Evolutionary conservation across 2,797 vertebrate genomes (phyloP), one percentile per base, ranked within the genome.

Genomic region (Dallia pectoralis): DNA sequence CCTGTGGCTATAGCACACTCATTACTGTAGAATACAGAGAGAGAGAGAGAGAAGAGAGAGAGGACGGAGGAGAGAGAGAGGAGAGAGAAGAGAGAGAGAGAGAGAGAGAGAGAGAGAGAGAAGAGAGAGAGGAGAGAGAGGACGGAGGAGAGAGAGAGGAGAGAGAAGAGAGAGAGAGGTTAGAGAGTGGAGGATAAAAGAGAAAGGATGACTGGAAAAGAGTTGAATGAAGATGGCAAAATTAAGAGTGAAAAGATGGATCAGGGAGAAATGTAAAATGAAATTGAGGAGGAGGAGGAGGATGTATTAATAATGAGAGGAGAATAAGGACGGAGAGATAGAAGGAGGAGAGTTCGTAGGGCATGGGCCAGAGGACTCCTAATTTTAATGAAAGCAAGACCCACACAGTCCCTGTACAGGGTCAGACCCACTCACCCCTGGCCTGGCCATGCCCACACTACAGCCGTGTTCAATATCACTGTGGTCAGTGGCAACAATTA

Each of bases 1-100:
- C 87, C 89, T 75, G 83, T 79, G 85, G 88, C 82, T 76, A 86
- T 79, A 85, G 87, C 85, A 78, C 25, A 74, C 86, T 89, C 88
- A 91, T 91, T 91, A 92, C 86, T 70, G 81, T 81, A 83, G 76
- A 84, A 84, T 74, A 79, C 56, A 22, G 74, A 67, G 63, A 72
- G 14, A 48, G 71, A 73, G 30, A 48, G n/a, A 63, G 30, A 49
- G 29, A 15, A 22, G 56, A 22, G 30, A 2, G 48, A 36, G 22
- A 18, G 12, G 49, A 33, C 27, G 9, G 48, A 69, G 49, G 32
- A 7, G 30, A 6, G 47, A 47, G 29, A 53, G 47, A 67, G 18
- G 9, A 53, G 22, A 40, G 53, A 12, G 8, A 59, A 5, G 56
- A 69, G 61, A 33, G 32, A 30, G 62, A 63, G 16, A 3, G 33